These are phyloP conservation scores for Mastomys natalensis DNA, from an alignment of 2,113 vertebrate species.

Conservation along the genomic window DNA sequence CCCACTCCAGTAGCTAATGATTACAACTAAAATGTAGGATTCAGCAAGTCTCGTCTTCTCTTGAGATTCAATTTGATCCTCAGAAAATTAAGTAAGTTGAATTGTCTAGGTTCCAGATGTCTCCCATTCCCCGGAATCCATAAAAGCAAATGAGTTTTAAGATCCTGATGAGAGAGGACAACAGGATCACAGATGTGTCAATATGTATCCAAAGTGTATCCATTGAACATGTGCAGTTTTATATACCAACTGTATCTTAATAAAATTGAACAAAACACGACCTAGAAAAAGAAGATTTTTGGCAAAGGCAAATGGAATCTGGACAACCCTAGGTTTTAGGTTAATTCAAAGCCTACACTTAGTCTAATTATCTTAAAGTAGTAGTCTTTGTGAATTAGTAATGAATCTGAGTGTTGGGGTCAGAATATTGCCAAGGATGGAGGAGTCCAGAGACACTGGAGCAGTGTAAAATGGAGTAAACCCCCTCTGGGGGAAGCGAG, in stretches of 20 bases:
- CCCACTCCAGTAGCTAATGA: neutral
- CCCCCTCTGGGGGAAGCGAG: neutral
- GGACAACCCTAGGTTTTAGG: constrained; percentile 18
- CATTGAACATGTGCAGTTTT: neutral
- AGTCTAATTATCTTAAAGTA: constrained; percentile 44
- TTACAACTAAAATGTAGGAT: neutral
- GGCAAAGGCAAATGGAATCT: constrained; percentile 19
- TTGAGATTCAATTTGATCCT: neutral
- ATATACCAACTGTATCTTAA: neutral
- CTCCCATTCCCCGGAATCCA: neutral
- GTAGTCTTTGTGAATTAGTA: neutral
- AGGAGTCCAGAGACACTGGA: neutral
- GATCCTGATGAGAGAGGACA: neutral
- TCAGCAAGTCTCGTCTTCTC: neutral
- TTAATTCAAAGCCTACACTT: constrained; percentile 34
- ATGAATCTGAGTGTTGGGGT: neutral
- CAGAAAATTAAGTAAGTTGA: neutral
- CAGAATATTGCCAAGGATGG: neutral
- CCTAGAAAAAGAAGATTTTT: constrained; percentile 31
- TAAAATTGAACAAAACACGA: neutral
- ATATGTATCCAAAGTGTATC: neutral
- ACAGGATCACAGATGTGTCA: neutral
- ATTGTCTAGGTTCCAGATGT: neutral
- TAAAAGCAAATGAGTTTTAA: constrained; percentile 14
- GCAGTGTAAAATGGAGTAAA: neutral